phyloP scores from a whole-genome alignment of 2,888 invertebrate genomes.

The Aphidius colemani region DNA sequence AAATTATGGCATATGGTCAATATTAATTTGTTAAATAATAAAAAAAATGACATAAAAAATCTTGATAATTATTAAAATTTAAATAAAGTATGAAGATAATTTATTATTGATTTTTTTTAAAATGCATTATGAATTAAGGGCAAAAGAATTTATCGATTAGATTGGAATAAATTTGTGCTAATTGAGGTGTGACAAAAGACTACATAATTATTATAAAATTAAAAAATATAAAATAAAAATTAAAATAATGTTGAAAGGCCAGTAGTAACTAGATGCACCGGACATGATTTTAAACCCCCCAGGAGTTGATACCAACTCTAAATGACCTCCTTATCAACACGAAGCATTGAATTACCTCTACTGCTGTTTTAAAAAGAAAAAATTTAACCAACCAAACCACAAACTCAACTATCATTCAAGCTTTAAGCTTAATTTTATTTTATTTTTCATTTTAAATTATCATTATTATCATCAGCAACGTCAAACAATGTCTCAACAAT shows the following conservation, averaged over 20 bases:
- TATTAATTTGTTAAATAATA: no score
- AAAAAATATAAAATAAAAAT: background rate
- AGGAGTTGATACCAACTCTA: slow-evolving; percentile 9
- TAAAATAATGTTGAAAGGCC: background rate
- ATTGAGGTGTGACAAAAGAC: background rate
- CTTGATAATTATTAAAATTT: no score
- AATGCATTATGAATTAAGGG: background rate
- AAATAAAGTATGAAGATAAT: no score
- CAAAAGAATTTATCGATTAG: background rate
- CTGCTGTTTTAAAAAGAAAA: background rate
- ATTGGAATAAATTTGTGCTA: background rate
- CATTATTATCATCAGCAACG: background rate
- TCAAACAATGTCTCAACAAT: slow-evolving; percentile 7
- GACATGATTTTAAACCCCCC: slow-evolving; percentile 11
- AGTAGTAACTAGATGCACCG: background rate
- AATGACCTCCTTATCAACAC: slow-evolving; percentile 20
- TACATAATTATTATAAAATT: background rate
- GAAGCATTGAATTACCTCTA: slow-evolving; percentile 8
- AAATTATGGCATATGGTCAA: no score
- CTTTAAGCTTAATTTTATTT: background rate
- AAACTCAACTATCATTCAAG: background rate
- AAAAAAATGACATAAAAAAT: no score
- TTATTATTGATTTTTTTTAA: no score
- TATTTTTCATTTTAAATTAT: background rate
- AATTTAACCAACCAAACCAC: background rate